Evolutionary conservation across 2,113 vertebrate genomes (phyloP), one percentile per base, ranked within the genome.

Genomic region (Cervus canadensis): DNA sequence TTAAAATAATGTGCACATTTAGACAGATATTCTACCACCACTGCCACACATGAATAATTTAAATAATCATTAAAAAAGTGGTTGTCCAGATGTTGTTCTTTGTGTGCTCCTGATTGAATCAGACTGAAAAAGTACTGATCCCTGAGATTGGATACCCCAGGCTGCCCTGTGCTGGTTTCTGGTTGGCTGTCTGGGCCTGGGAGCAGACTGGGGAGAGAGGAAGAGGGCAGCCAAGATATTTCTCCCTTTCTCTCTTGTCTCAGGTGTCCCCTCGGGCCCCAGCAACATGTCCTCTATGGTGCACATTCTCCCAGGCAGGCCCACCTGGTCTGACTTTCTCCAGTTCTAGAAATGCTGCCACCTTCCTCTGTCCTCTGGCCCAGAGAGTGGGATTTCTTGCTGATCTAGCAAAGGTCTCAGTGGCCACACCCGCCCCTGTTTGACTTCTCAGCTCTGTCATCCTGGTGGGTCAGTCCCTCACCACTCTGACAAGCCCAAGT

Each of bases 1-100:
- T 81, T 91, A 74, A 93, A 94, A 91, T 45, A 95, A 90, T 59
- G 36, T 86, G 6, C 26, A 86, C 21, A 52, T 83, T 95, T 94
- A 91, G 82, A 79, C 67, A 81, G 15, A 40, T 76, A 19, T 15
- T 60, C 36, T 10, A n/a, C 45, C 43, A 28, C 13, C n/a, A 91
- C n/a, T 76, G 54, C 3, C 78, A 28, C 50, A 81, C 14, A 48
- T 3, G 3, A 76, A 21, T 40, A 87, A 12, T 52, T 86, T 71
- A 93, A 95, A 71, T 30, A 79, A 62, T 40, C 74, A 28, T 71
- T 30, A 11, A 40, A 40, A 85, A 19, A 87, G 36, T 74, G 71
- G 21, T 43, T 74, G 21, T 21, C 36, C 36, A 76, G 25, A 76
- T 76, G 36, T 43, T 40, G 36, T 11, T 59, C 17, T 84, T 87